A percentile compares a stretch with the other conserved stretches of the same genome.
Conservation (phyloP, 2,113 vertebrate genomes). For the Neolamprologus tretocephalus region DNA sequence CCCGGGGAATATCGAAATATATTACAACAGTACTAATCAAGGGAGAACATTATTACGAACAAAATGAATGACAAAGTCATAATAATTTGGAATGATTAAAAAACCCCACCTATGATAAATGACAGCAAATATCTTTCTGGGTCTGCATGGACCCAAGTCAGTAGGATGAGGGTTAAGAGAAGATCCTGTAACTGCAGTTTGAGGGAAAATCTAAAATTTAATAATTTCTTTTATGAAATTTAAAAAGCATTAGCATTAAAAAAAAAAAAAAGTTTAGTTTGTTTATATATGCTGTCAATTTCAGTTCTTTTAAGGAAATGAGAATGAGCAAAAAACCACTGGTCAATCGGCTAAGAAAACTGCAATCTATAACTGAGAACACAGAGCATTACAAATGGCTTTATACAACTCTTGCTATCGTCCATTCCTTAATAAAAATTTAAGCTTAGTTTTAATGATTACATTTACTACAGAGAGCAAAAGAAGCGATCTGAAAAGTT, state of each 20-base stretch:
- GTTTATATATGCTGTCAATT: not conserved
- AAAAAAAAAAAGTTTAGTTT: not conserved
- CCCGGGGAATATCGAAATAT: not conserved
- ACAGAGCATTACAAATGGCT: not conserved
- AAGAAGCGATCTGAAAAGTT: not conserved
- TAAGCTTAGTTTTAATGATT: not conserved
- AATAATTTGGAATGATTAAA: not conserved
- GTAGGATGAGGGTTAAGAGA: not conserved
- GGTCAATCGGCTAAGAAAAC: not conserved
- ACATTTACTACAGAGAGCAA: not conserved
- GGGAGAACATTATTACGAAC: not conserved
- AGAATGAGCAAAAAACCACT: not conserved
- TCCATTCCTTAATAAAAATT: not conserved
- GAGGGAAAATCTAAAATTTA: not conserved
- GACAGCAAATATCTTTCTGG: not conserved
- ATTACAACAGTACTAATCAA: not conserved
- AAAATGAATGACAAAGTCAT: not conserved
- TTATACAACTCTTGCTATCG: not conserved
- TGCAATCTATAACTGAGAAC: not conserved
- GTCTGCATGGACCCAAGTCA: not conserved
- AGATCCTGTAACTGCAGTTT: not conserved
- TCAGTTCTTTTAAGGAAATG: not conserved
- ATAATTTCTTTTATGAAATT: not conserved
- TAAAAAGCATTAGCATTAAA: not conserved
- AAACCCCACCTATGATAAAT: rapidly evolving